phyloP scores from a whole-genome alignment of 1,140 invertebrate species.

The Drosophila ironensis region DNA sequence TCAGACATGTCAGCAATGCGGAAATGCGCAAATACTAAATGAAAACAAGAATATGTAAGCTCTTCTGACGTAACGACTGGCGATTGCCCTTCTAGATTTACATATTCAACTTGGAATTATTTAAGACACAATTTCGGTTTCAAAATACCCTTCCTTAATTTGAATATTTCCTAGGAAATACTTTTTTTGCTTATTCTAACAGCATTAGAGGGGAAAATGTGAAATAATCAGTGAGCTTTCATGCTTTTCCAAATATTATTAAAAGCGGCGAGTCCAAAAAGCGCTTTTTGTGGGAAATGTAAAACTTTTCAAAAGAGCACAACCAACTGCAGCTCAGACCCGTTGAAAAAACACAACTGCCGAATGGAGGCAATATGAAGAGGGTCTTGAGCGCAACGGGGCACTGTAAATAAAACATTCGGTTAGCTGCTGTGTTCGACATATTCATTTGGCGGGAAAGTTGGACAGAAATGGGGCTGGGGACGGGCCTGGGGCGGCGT shows the following conservation, averaged over 20 bases:
- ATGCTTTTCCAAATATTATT: no score
- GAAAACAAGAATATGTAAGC: constrained; percentile 46
- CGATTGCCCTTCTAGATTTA: not conserved
- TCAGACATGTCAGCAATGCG: constrained; percentile 75
- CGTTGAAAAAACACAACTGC: not conserved
- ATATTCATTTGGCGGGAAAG: constrained; percentile 40
- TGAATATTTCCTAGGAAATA: no score
- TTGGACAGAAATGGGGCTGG: not conserved
- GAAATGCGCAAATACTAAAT: constrained; percentile 75
- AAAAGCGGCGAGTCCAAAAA: no score
- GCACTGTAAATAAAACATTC: constrained; percentile 69
- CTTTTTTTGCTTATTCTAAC: no score
- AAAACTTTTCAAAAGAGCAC: not conserved
- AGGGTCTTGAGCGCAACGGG: constrained; percentile 29
- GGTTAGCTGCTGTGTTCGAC: constrained; percentile 61
- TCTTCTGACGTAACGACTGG: not conserved
- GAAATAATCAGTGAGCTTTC: no score
- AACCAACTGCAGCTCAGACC: constrained; percentile 2
- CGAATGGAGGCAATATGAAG: not conserved
- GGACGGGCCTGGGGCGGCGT: not conserved
- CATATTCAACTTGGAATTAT: not conserved
- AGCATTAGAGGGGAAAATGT: no score
- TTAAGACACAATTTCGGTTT: no score
- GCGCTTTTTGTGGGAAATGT: not conserved
- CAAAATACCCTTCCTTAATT: no score